These are phyloP conservation scores for Mythimna loreyi DNA, from an alignment of 2,888 invertebrate genomes.

Conservation along the genomic window DNA sequence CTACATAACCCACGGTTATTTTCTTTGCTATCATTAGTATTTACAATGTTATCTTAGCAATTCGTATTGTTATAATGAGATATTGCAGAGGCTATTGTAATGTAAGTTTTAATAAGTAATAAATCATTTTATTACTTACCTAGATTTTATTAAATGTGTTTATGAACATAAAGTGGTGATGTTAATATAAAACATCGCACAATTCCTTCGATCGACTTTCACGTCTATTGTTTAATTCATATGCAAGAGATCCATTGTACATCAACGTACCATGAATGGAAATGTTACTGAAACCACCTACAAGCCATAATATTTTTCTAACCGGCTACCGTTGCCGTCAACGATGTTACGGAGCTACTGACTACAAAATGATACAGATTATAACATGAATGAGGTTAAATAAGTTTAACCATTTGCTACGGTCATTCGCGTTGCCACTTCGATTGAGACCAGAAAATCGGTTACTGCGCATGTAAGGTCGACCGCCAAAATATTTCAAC, in stretches of 20 bases:
- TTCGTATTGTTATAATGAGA: constrained; percentile 24
- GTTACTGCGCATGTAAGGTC: no score
- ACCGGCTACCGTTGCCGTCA: background rate
- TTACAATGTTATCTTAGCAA: constrained; percentile 14
- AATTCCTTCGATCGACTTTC: constrained; percentile 20
- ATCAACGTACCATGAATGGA: constrained; percentile 9
- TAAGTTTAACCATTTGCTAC: no score
- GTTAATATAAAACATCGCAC: constrained; percentile 18
- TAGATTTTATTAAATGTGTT: background rate
- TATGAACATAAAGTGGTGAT: background rate
- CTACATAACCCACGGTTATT: constrained; percentile 16
- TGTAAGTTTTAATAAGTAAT: constrained; percentile 4
- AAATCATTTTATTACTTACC: background rate
- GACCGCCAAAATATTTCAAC: no score
- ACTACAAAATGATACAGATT: constrained; percentile 7
- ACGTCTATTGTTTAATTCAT: constrained; percentile 32
- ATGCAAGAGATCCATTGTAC: constrained; percentile 31
- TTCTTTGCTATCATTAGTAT: constrained; percentile 15
- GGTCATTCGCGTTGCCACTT: no score
- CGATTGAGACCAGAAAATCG: no score
- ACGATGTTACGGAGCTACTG: background rate
- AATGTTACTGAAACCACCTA: background rate
- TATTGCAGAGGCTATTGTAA: constrained; percentile 15
- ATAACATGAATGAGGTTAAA: background rate
- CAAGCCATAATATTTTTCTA: constrained; percentile 34